Evolutionary conservation across 2,113 vertebrate species (phyloP), one percentile per base, ranked within the genome.

Genomic region (Amphiprion percula): DNA sequence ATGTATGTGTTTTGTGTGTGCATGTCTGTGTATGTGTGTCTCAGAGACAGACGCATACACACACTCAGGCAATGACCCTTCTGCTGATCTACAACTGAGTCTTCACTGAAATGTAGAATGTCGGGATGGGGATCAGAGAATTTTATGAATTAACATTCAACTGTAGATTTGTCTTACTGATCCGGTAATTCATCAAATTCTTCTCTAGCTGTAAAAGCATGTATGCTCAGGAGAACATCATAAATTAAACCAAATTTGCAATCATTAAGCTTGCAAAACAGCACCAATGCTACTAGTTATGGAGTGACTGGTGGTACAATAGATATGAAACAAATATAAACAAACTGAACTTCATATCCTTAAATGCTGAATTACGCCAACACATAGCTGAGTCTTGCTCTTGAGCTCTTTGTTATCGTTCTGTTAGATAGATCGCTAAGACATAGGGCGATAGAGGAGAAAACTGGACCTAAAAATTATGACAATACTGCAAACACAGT

Each of bases 1-100:
- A 60, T 84, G 77, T 75, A 63, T 85, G 69, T 81, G 80, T 66
- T 83, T 61, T 80, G 75, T 41, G 41, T 63, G 55, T 37, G 69
- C 19, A 39, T 65, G 59, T 64, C 26, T 26, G 24, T 55, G 24
- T 54, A 59, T 46, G 66, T 46, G 63, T 55, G 30, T 53, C 39
- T 41, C 33, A 53, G 61, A 55, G 62, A 68, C 11, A 52, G 55
- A 90, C 44, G 75, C 11, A 47, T 24, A 49, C 66, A 65, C 41
- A 65, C 59, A 59, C 59, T 63, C 17, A 49, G 21, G 23, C 21
- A 77, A 81, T 53, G 59, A 62, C 44, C 50, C 56, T 65, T 59
- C 50, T 63, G 12, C 11, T 56, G 24, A 56, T 75, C 53, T 46
- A 41, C 28, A 46, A 9, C 24, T 54, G 6, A 9, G 37, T 68